Evolutionary conservation across 1,140 invertebrate species (phyloP).

Genomic region (Lucilia cuprina): DNA sequence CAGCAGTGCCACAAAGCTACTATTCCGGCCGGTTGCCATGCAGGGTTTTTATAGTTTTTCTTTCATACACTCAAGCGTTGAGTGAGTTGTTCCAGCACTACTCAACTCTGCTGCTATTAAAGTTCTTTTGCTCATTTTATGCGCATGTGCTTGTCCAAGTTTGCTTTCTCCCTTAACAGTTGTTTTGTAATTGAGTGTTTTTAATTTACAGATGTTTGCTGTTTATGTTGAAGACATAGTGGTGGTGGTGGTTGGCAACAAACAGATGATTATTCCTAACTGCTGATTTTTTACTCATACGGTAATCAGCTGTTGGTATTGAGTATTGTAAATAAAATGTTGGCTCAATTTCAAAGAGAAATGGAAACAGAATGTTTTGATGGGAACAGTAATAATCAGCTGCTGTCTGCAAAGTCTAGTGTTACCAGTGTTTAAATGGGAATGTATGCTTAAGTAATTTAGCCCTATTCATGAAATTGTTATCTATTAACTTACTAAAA

Average conservation of each 20-base stretch:
- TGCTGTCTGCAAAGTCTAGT: not conserved
- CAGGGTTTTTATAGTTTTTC: slow-evolving; percentile 31
- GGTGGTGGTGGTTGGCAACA: too few species aligned
- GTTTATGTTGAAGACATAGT: not conserved
- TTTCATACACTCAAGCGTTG: not conserved
- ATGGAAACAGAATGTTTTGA: not conserved
- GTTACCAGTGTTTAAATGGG: not conserved
- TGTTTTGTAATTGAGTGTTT: not conserved
- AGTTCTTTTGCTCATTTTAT: not conserved
- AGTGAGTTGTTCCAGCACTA: not conserved
- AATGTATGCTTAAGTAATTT: too few species aligned
- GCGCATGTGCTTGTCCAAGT: not conserved
- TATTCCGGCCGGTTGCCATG: slow-evolving; percentile 38
- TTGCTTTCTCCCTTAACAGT: not conserved
- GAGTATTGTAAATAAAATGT: not conserved
- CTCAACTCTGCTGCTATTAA: not conserved
- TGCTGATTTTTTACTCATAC: not conserved
- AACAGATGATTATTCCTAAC: too few species aligned
- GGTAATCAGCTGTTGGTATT: not conserved
- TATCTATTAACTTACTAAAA: too few species aligned
- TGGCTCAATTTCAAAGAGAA: not conserved
- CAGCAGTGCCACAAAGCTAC: slow-evolving; percentile 38
- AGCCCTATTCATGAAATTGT: too few species aligned
- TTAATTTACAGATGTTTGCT: not conserved
- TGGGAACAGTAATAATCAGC: not conserved